These are phyloP conservation scores for Crotalus tigris DNA, from an alignment of 2,113 vertebrate species.

Conservation along the genomic window DNA sequence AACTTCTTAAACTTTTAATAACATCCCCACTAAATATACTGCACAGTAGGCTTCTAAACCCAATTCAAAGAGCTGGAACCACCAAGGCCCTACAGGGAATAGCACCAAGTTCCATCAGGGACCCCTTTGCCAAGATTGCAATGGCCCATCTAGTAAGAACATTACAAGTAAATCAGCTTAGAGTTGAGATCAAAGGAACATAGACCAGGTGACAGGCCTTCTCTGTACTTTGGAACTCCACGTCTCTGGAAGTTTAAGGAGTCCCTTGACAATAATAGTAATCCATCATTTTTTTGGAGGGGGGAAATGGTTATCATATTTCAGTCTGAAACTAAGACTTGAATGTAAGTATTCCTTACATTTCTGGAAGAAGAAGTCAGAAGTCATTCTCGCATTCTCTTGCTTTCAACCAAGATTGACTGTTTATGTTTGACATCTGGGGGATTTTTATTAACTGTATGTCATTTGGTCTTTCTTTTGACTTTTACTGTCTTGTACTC, in stretches of 20 bases:
- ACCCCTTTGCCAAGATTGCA: neutral
- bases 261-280: neutral
- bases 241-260: neutral
- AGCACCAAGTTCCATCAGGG: neutral
- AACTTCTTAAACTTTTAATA: neutral
- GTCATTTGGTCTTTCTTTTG: neutral
- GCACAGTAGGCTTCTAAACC: neutral
- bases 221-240: neutral
- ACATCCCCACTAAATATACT: neutral
- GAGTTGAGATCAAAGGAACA: neutral
- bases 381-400: too few relatives aligned
- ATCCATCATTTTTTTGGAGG: too few relatives aligned
- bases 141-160: neutral
- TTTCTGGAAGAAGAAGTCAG: too few relatives aligned
- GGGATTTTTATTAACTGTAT: neutral
- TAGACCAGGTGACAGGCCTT: neutral
- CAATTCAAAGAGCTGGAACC: neutral
- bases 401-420: neutral
- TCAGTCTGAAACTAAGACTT: too few relatives aligned
- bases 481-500: neutral
- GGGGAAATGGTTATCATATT: too few relatives aligned
- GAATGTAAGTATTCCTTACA: too few relatives aligned
- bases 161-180: neutral
- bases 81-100: neutral
- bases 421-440: neutral